Base-by-base conservation (phyloP, 2,888 invertebrate genomes). In the Dysmachus trigonus region DNA sequence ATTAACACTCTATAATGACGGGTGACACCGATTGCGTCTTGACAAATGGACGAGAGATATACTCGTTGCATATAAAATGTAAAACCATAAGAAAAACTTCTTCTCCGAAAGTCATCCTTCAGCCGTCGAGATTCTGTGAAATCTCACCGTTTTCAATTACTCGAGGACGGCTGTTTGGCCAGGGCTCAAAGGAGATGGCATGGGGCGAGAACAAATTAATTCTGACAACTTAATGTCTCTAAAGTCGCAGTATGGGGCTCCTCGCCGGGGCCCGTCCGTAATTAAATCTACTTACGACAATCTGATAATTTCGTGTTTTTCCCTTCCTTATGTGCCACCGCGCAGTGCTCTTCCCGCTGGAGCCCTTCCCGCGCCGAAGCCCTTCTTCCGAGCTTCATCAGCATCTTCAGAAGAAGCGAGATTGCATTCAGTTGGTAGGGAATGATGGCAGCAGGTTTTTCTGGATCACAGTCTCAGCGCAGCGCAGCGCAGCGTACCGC, bases 261-360 rank as follows among this genome's bases (percentile, higher is more conserved):
- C 38, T 51, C 38, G 62, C 35, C 30, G 62, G 62, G 62, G 62
- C 71, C 27, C 41, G 35, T 41, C 47, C 22, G 85, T 85, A 87
- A 85, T 87, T 82, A 87, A 87, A 85, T 85, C 87, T 85, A 87
- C 87, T 87, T 87, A 85, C 87, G 87, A 87, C 87, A 87, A 87
- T 87, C 87, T 82, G 87, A 87, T 87, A 87, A 87, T 87, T 87
- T 82, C 51, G 74, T 85, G 87, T 76, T 87, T 33, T 62, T 82
- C 27, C 62, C 62, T 62, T 62, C 62, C 22, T 62, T 62, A 62
- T 62, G 62, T 22, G 62, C 62, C 62, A 62, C 62, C 62, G 62
- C 62, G 2, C 62, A 22, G 27, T 6, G 27, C 47, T 22, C 62
- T 62, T 62, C 62, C 33, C 77, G 18, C 8, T 5, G 18, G 47